Percentiles rank a stretch among this genome's conserved stretches.
These are phyloP conservation scores for Drosophila cracens DNA, from an alignment of 2,888 invertebrate species.

Conservation along the genomic window DNA sequence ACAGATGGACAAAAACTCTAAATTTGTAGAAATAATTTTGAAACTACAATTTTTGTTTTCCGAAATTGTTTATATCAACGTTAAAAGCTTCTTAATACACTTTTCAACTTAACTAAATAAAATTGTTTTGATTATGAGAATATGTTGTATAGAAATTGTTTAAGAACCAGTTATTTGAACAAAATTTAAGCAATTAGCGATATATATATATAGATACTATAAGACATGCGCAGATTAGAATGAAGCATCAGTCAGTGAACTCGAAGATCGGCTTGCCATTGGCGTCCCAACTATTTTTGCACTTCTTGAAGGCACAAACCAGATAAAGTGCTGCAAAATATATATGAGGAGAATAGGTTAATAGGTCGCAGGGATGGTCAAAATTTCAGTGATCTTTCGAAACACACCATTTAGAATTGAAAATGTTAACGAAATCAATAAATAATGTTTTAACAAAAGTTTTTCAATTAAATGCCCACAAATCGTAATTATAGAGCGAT, in stretches of 20 bases:
- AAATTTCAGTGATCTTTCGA: not conserved
- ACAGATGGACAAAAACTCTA: not conserved
- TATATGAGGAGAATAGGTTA: not conserved
- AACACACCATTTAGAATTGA: not conserved
- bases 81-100: constrained; percentile 6
- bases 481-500: not conserved
- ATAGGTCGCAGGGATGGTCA: not conserved
- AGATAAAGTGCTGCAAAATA: constrained; percentile 90
- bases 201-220: not conserved
- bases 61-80: constrained; percentile 2
- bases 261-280: constrained; percentile 68
- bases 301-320: constrained; percentile 93
- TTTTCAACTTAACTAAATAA: constrained; percentile 13
- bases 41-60: not conserved
- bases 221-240: not conserved
- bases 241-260: constrained; percentile 60
- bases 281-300: constrained; percentile 79
- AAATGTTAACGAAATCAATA: not conserved
- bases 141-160: constrained; percentile 22
- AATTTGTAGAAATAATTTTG: not conserved
- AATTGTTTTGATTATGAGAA: constrained; percentile 37
- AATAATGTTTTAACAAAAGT: not conserved
- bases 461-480: not conserved
- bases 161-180: constrained; percentile 4
- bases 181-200: constrained; percentile 9